phyloP scores from a whole-genome alignment of 2,888 invertebrate species.

The Punctoribates punctum region DNA sequence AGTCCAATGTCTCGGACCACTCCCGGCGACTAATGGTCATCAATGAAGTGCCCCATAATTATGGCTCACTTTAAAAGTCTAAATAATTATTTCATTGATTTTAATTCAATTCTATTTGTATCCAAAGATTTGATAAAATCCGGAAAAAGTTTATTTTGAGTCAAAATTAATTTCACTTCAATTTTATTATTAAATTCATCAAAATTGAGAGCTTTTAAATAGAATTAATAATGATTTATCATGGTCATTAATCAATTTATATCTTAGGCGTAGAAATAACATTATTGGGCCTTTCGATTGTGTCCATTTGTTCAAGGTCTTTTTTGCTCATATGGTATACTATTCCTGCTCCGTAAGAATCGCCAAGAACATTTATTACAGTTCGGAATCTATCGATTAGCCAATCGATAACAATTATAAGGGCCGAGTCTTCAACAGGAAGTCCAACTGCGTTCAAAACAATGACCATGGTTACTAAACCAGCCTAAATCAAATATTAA shows the following conservation, averaged over 20 bases:
- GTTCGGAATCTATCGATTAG: conserved; percentile 70
- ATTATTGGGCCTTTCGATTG: neutral
- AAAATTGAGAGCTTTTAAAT: too few species aligned
- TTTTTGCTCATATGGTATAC: conserved; percentile 77
- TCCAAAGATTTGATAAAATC: too few species aligned
- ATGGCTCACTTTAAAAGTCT: neutral
- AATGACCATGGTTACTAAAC: conserved; percentile 93
- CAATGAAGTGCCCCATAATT: neutral
- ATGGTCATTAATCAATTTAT: too few species aligned
- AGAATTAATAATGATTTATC: too few species aligned
- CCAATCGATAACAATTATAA: conserved; percentile 89
- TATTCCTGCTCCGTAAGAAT: conserved; percentile 86
- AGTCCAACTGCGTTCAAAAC: conserved; percentile 85
- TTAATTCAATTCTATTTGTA: neutral
- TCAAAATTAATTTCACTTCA: too few species aligned
- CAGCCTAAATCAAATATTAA: conserved; percentile 54
- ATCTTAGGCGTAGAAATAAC: neutral
- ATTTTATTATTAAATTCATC: neutral
- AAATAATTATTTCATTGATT: neutral
- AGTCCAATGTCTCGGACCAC: neutral
- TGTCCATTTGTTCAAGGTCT: conserved; percentile 58
- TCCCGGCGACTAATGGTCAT: neutral
- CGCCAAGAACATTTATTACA: conserved; percentile 85
- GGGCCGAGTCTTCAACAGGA: conserved; percentile 62
- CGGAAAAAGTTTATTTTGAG: too few species aligned